Base-by-base conservation (phyloP, 2,888 invertebrate genomes). In the Timema cristinae region DNA sequence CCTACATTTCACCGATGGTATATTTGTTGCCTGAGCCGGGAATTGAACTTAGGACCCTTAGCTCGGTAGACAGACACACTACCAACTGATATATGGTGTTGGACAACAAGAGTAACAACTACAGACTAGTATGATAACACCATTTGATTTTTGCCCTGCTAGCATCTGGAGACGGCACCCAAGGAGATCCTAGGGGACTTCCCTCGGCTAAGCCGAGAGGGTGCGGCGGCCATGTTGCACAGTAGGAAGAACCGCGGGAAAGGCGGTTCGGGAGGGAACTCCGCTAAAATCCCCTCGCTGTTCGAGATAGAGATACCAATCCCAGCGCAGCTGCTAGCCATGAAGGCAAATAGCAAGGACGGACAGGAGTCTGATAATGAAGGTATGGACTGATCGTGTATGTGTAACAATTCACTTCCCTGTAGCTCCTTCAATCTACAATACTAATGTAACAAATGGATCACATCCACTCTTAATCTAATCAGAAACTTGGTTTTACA, bases 101-200 rank as follows among this genome's bases (percentile, higher is more conserved):
- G n/a, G n/a, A n/a, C n/a, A n/a, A n/a, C n/a, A n/a, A n/a, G n/a
- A n/a, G n/a, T n/a, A n/a, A n/a, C n/a, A n/a, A n/a, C n/a, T n/a
- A n/a, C n/a, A n/a, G n/a, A n/a, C n/a, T n/a, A n/a, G n/a, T n/a
- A n/a, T n/a, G n/a, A n/a, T n/a, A n/a, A n/a, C n/a, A n/a, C n/a
- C n/a, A n/a, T n/a, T n/a, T n/a, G n/a, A n/a, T n/a, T n/a, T n/a
- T n/a, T n/a, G n/a, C n/a, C n/a, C n/a, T n/a, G n/a, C 74, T 85
- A 89, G 85, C 95, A 95, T 81, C 90, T 95, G 80, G 95, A 95
- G 83, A 92, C 94, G 0, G 94, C 94, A 0, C 95, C 95, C 1
- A 93, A 94, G 82, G 94, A 95, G 83, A 94, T 95, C 78, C 85
- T 95, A 71, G 94, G 95, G n/a, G 93, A 93, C 80, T 95, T 94